Evolutionary conservation across 2,113 vertebrate species (phyloP).

Genomic region (Chaetura pelagica): DNA sequence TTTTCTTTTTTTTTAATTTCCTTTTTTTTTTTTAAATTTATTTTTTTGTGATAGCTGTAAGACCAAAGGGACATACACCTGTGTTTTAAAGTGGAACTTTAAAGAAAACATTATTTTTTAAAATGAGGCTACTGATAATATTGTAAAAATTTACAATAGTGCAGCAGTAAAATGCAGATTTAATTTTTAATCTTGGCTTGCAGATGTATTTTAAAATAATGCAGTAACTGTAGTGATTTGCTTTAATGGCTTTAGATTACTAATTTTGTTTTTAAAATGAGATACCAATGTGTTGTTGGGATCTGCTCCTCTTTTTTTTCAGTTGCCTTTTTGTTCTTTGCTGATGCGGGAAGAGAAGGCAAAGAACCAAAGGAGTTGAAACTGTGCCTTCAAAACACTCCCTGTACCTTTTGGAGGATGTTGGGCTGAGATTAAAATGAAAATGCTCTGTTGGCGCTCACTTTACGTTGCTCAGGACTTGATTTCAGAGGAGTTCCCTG

Average conservation of each 20-base stretch:
- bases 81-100: neutral
- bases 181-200: neutral
- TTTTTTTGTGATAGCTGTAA: neutral
- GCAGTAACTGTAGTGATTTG: neutral
- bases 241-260: neutral
- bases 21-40: neutral
- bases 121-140: neutral
- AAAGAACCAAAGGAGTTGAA: neutral
- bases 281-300: neutral
- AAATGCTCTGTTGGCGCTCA: neutral
- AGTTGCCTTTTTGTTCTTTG: neutral
- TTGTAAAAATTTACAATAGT: neutral
- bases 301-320: neutral
- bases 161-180: neutral
- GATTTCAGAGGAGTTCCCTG: neutral
- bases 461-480: neutral
- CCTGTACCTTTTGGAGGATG: neutral
- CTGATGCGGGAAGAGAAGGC: neutral
- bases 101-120: neutral
- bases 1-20: rapidly evolving
- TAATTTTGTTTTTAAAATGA: neutral
- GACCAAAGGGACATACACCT: neutral
- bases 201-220: neutral
- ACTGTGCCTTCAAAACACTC: neutral
- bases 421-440: neutral